Evolutionary conservation across 2,888 invertebrate genomes (phyloP), one percentile per base, ranked within the genome.

Genomic region (Melieria picta): DNA sequence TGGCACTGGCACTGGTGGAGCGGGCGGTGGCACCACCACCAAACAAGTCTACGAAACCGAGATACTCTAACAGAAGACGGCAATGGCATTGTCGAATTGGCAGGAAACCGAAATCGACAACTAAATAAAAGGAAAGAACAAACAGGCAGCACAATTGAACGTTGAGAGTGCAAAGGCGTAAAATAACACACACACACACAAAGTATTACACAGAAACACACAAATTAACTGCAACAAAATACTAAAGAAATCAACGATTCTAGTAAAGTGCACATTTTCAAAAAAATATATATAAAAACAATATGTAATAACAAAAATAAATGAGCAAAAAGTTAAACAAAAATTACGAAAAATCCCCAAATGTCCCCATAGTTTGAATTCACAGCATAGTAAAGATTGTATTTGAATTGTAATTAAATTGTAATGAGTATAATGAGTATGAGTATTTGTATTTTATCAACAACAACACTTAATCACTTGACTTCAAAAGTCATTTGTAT

Each of bases 21-120:
- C 73, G 7, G 74, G 74, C 16, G 73, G 67, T 55, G 77, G 79
- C 71, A 89, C 91, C 77, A 92, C 92, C 73, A 93, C 91, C 65
- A 93, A 90, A 83, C 94, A 94, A 88, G 92, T 95, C 79, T 96
- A 96, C 87, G 96, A 96, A 89, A 96, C 96, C 79, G 96, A 96
- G 87, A 96, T 96, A 89, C 94, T 96, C 91, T 96, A 94, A 94
- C 92, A 84, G 78, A 85, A 86, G 79, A 82, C 81, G 74, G 72
- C 74, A 69, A 69, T 63, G 30, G 30, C 30, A 56, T 62, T 65
- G 55, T 64, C 75, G 71, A 74, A 74, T 76, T 87, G 87, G 86
- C 84, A 81, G 74, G 86, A 86, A 81, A 85, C 86, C 5, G 84
- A 86, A 56, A 77, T 77, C 65, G 77, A 77, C 64, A 77, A 76